Conservation (phyloP, 2,888 invertebrate species). For the Agrenia bidenticulata region DNA sequence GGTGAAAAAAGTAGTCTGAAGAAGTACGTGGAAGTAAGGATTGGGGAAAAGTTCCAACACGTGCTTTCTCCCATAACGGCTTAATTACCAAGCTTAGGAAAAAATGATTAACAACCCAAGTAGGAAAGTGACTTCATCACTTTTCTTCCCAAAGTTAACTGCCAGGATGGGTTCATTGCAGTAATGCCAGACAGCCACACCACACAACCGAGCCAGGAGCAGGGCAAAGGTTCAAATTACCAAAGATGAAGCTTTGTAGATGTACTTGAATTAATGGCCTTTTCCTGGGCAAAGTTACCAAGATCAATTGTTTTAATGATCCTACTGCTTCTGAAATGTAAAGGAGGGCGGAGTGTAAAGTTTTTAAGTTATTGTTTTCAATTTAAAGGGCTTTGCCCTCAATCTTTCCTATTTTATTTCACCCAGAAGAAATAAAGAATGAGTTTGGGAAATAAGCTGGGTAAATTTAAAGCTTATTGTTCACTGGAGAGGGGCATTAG, state of each 20-base stretch:
- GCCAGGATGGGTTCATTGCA: neutral
- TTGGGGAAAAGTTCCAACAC: slow-evolving; percentile 13
- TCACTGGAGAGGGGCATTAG: too few species aligned
- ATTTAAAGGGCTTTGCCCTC: slow-evolving; percentile 12
- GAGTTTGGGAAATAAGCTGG: too few species aligned
- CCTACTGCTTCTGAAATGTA: neutral
- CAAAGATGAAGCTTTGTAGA: slow-evolving; percentile 13
- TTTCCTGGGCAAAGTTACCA: slow-evolving; percentile 13
- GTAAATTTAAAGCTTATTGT: too few species aligned
- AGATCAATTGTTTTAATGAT: slow-evolving; percentile 18
- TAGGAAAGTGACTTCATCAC: slow-evolving; percentile 21
- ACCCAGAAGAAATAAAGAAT: too few species aligned
- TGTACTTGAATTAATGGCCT: slow-evolving; percentile 23
- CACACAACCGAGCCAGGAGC: neutral
- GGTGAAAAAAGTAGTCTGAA: too few species aligned
- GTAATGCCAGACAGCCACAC: neutral
- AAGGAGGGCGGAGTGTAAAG: slow-evolving; percentile 4
- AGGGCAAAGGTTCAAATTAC: slow-evolving; percentile 20
- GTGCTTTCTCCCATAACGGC: slow-evolving; percentile 21
- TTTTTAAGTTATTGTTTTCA: slow-evolving; percentile 21
- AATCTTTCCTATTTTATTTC: too few species aligned
- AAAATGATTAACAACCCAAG: slow-evolving; percentile 22
- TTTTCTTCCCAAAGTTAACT: slow-evolving; percentile 5
- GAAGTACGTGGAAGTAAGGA: too few species aligned
- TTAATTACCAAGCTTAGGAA: slow-evolving; percentile 16